Conservation (phyloP, 2,797 vertebrate genomes). For the Rhinophrynus dorsalis region DNA sequence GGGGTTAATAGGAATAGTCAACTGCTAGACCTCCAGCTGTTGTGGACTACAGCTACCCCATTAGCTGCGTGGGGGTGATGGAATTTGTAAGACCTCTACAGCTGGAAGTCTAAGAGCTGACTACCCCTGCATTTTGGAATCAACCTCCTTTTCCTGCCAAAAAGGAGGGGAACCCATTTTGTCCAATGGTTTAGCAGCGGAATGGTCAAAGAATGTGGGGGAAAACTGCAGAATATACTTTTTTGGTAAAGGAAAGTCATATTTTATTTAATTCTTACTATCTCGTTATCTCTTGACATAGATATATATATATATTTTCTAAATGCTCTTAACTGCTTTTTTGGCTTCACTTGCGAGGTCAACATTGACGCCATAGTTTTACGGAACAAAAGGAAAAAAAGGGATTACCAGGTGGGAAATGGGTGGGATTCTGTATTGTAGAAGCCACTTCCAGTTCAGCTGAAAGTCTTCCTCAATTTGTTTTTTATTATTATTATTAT, state of each 20-base stretch:
- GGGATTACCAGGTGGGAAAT: conserved; percentile 50
- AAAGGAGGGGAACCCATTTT: neutral
- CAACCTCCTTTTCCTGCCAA: neutral
- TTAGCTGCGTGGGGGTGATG: no score
- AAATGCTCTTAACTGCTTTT: conserved; percentile 44
- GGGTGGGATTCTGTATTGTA: neutral
- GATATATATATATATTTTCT: conserved; percentile 46
- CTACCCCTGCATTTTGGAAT: neutral
- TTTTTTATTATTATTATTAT: no score
- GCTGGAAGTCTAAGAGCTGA: no score
- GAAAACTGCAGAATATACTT: conserved; percentile 31
- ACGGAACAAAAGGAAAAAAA: conserved; percentile 65
- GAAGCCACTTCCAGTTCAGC: conserved; percentile 24
- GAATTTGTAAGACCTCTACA: no score
- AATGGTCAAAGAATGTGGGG: conserved; percentile 18
- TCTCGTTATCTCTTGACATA: conserved; percentile 38
- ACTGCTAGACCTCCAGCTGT: no score
- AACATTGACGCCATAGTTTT: conserved; percentile 33
- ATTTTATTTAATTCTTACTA: conserved; percentile 55
- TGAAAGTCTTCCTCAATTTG: conserved; percentile 33
- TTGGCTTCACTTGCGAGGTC: conserved; percentile 29
- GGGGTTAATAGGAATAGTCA: no score
- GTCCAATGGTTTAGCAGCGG: conserved; percentile 9
- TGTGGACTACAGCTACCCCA: no score
- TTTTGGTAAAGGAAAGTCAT: conserved; percentile 56